Evolutionary conservation across 2,888 invertebrate species (phyloP).

Genomic region (Loripinus fragilis): DNA sequence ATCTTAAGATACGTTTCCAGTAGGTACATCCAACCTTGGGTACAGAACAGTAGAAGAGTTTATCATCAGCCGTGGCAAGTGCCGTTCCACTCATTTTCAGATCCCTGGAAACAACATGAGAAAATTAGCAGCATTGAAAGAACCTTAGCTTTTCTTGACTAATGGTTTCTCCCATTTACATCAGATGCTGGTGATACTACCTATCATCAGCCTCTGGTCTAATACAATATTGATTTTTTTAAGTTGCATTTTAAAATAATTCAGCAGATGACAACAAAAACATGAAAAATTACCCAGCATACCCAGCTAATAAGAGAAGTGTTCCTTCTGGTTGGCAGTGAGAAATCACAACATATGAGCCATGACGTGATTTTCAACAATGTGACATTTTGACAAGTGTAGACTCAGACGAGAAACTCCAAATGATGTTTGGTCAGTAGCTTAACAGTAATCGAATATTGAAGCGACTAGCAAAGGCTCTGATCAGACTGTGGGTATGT

Average conservation of each 20-base stretch:
- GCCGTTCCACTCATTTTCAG: slow-evolving; percentile 23
- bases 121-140: not conserved
- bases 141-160: not conserved
- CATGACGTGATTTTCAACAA: too few species aligned
- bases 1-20: slow-evolving; percentile 66
- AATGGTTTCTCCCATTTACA: not conserved
- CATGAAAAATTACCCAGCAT: not conserved
- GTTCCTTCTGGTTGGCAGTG: too few species aligned
- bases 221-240: not conserved
- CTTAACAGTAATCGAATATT: too few species aligned
- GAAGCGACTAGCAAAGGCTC: too few species aligned
- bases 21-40: slow-evolving; percentile 69
- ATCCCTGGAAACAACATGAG: slow-evolving; percentile 18
- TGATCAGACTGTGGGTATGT: too few species aligned
- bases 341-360: too few species aligned
- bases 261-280: too few species aligned
- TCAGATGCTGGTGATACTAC: not conserved
- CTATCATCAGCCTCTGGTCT: not conserved
- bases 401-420: too few species aligned
- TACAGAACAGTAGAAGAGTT: slow-evolving; percentile 61
- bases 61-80: slow-evolving; percentile 16
- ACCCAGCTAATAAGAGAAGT: not conserved
- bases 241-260: too few species aligned
- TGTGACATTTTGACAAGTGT: too few species aligned
- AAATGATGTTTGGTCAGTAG: too few species aligned